phyloP scores from a whole-genome alignment of 1,140 invertebrate species.

The Notospermus geniculatus region DNA sequence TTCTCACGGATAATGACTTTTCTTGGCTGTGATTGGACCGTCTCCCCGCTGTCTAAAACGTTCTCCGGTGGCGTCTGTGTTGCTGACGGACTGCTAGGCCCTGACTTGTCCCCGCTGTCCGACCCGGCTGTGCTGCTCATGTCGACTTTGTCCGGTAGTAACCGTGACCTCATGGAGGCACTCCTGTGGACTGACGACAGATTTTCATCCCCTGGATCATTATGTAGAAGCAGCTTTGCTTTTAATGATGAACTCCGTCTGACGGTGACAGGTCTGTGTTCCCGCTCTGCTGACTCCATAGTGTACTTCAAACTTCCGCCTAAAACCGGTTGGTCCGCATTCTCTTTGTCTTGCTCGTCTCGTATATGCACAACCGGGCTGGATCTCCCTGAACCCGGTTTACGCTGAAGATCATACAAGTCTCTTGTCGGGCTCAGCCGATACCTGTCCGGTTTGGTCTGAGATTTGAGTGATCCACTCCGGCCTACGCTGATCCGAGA shows the following conservation, averaged over 20 bases:
- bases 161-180: not conserved
- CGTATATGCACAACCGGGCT: not conserved
- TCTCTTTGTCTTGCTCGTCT: not conserved
- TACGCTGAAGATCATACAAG: not conserved
- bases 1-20: too few relatives aligned
- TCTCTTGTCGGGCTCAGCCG: conserved; percentile 3
- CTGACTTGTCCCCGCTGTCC: too few relatives aligned
- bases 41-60: too few relatives aligned
- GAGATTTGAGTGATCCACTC: not conserved
- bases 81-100: too few relatives aligned
- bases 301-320: too few relatives aligned
- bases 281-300: not conserved
- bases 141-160: not conserved
- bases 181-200: not conserved
- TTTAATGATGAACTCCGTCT: conserved; percentile 1
- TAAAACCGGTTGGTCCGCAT: not conserved
- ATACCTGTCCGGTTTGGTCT: not conserved
- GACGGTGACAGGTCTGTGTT: not conserved
- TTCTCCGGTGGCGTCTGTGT: too few relatives aligned
- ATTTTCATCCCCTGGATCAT: conserved; percentile 2
- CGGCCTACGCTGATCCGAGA: not conserved
- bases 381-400: not conserved
- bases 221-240: not conserved
- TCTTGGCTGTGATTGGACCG: too few relatives aligned
- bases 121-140: too few relatives aligned